Evolutionary conservation across 2,888 invertebrate species (phyloP), one percentile per base, ranked within the genome.

Genomic region (Hydropsyche betteni): DNA sequence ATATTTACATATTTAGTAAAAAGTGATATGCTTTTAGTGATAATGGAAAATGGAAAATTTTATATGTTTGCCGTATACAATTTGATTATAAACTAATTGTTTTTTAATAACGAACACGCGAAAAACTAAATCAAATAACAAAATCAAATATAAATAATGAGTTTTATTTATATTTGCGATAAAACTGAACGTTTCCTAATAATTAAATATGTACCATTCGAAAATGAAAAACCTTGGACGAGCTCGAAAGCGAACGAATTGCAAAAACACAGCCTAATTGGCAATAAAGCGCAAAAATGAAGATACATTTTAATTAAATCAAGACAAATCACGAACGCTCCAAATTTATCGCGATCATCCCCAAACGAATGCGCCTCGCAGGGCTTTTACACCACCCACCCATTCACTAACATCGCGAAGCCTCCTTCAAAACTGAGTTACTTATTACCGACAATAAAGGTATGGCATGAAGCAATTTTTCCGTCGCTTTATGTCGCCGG

Each of bases 391-490:
- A 38, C 36, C 6, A 24, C 24, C 58, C 53, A 14, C 53, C 12
- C 53, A 14, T 5, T 14, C 53, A 6, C 53, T 5, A 24, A 10
- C 58, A 8, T 58, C 58, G 16, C 24, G 24, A 64, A 24, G 61
- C 68, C 68, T 36, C 74, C 75, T 44, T 58, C 61, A 75, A 74
- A 68, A 74, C 61, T 51, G 68, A 70, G 77, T 75, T 70, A 77
- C 75, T 74, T 77, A 76, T 76, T 77, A 76, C 77, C 53, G 74
- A 74, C 77, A 77, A 77, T 77, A 75, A 77, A 77, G 77, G 74
- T 74, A 61, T 74, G 74, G 71, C 76, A 61, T 38, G 71, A 64
- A 69, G 76, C 70, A 58, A 77, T 74, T 77, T 77, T 77, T 74
- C 75, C 69, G 69, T 61, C 44, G 50, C 44, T 75, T 75, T 16